phyloP scores from a whole-genome alignment of 1,140 invertebrate species.

The Papilio polytes region DNA sequence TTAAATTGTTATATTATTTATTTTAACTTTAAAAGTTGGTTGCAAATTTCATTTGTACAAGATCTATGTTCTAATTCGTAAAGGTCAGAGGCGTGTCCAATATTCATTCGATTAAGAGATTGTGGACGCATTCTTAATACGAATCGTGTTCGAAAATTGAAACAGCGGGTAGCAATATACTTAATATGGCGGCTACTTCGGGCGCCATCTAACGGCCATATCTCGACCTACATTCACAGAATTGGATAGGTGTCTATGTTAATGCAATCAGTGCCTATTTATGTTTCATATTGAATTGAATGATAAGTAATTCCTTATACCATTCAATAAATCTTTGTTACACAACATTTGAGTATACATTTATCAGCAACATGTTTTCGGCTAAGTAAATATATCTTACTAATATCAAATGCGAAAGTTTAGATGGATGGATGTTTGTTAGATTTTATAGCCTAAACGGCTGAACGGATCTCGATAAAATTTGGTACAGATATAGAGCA shows the following conservation, averaged over 20 bases:
- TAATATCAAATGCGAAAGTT: no score
- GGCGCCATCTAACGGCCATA: conserved; percentile 59
- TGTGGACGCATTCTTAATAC: conserved; percentile 64
- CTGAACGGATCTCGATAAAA: no score
- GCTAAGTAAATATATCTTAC: no score
- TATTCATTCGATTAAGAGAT: conserved; percentile 55
- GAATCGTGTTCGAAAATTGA: conserved; percentile 74
- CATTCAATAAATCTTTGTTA: not conserved
- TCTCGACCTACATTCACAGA: conserved; percentile 61
- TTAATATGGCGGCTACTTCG: conserved; percentile 46
- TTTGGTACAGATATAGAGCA: no score
- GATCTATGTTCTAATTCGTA: conserved; percentile 43
- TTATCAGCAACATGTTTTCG: no score
- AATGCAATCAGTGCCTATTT: conserved; percentile 29
- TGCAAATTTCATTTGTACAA: not conserved
- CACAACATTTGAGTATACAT: no score
- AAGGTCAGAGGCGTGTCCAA: conserved; percentile 60
- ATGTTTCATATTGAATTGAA: conserved; percentile 8
- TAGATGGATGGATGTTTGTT: no score
- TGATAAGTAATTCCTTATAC: conserved; percentile 11
- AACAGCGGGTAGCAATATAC: conserved; percentile 73
- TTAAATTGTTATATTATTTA: not conserved
- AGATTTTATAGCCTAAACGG: no score
- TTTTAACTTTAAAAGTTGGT: not conserved
- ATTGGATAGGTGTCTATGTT: conserved; percentile 41